Conservation (phyloP, 2,113 vertebrate genomes). For the Phoxinus phoxinus region DNA sequence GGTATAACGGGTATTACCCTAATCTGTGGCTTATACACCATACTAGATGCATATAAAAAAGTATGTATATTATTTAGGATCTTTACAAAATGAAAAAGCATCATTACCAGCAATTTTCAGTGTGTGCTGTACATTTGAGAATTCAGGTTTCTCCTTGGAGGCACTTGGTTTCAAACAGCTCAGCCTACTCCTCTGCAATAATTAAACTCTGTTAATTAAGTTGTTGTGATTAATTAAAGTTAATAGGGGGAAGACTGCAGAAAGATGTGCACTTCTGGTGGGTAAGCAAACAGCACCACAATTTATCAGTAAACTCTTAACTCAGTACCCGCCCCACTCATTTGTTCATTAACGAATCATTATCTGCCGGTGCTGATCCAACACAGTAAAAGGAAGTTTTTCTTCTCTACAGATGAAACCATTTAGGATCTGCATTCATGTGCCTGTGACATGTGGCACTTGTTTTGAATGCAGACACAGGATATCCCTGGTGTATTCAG, state of each 20-base stretch:
- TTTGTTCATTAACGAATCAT: conserved; percentile 60
- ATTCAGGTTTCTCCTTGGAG: conserved; percentile 32
- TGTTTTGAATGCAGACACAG: conserved; percentile 11
- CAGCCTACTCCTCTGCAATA: conserved; percentile 44
- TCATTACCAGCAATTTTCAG: not conserved
- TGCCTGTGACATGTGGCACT: not conserved
- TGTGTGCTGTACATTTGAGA: not conserved
- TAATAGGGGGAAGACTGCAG: conserved; percentile 47
- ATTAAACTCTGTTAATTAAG: conserved; percentile 58
- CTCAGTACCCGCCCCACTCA: conserved; percentile 43
- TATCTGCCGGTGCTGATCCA: conserved; percentile 49
- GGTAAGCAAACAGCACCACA: conserved; percentile 47
- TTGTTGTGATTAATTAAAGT: conserved; percentile 58
- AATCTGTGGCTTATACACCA: not conserved
- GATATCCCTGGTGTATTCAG: not conserved
- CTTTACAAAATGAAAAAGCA: not conserved
- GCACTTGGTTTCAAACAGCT: conserved; percentile 47
- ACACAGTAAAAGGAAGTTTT: conserved; percentile 16
- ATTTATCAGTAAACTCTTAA: conserved; percentile 39
- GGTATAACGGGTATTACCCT: not conserved
- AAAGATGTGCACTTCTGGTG: conserved; percentile 50
- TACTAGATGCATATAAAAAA: not conserved
- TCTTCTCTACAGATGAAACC: conserved; percentile 13
- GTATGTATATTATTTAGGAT: not conserved
- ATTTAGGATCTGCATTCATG: not conserved